Evolutionary conservation across 2,888 invertebrate genomes (phyloP).

Genomic region (Trichogramma dendrolimi): DNA sequence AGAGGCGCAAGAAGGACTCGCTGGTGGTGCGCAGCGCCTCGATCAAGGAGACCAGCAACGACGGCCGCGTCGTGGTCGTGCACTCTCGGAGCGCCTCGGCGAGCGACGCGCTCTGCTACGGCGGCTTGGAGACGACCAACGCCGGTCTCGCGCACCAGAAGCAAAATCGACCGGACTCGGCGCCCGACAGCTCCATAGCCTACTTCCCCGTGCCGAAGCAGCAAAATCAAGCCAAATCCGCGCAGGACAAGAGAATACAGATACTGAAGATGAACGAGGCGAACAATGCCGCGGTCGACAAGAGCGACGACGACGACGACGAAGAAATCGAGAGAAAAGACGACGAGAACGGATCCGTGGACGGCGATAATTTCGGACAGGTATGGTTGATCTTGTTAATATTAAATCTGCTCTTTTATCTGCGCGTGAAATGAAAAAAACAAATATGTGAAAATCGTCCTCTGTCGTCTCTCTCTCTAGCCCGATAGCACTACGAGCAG

Average conservation of each 20-base stretch:
- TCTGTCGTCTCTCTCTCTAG: constrained; percentile 1
- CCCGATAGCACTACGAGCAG: constrained; percentile 7
- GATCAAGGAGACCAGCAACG: constrained; percentile 13
- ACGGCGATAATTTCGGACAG: constrained; percentile 19
- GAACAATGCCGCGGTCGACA: constrained; percentile 5
- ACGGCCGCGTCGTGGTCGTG: neutral
- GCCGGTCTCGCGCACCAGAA: constrained; percentile 7
- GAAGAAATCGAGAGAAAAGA: neutral
- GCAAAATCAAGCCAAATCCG: neutral
- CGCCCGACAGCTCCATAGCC: constrained; percentile 33
- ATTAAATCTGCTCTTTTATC: too few species aligned
- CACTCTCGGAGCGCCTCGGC: constrained; percentile 40
- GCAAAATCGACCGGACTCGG: constrained; percentile 36
- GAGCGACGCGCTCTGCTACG: constrained; percentile 33
- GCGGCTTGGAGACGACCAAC: constrained; percentile 19
- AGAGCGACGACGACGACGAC: constrained; percentile 1
- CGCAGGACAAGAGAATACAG: constrained; percentile 21
- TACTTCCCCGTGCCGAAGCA: constrained; percentile 29
- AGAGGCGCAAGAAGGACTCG: constrained; percentile 52
- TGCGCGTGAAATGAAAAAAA: too few species aligned
- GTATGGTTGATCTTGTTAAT: constrained; percentile 6
- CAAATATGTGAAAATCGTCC: neutral
- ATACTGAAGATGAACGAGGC: constrained; percentile 17
- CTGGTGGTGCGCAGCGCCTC: constrained; percentile 14
- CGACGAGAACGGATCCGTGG: neutral